These are phyloP conservation scores for Rhineura floridana DNA, from an alignment of 2,113 vertebrate genomes.

Conservation along the genomic window DNA sequence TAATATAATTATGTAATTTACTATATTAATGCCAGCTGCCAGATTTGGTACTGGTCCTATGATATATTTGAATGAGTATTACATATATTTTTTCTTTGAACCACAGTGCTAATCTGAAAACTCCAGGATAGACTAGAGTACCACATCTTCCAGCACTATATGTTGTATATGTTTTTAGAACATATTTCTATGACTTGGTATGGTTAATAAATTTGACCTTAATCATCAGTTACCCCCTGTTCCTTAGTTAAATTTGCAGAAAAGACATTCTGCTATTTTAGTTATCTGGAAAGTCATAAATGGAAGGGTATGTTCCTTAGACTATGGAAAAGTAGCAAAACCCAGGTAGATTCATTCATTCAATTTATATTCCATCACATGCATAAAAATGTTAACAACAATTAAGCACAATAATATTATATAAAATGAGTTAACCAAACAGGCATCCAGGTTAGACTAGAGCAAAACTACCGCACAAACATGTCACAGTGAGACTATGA, in stretches of 20 bases:
- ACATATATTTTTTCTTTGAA: constrained; percentile 55
- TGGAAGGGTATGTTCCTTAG: not conserved
- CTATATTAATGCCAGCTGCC: constrained; percentile 69
- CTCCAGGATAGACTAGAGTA: constrained; percentile 14
- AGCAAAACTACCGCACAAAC: not conserved
- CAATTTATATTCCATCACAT: not conserved
- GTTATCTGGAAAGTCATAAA: not conserved
- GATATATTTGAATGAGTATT: constrained; percentile 43
- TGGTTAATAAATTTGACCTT: not conserved
- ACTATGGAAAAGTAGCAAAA: not conserved
- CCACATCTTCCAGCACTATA: not conserved
- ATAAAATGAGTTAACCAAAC: not conserved
- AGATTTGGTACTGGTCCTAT: constrained; percentile 59
- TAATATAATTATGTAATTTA: constrained; percentile 66
- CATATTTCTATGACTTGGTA: not conserved
- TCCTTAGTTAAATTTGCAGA: not conserved
- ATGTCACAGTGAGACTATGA: not conserved
- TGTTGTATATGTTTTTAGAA: not conserved
- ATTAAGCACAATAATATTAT: not conserved
- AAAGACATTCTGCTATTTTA: not conserved
- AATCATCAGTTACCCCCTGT: not conserved
- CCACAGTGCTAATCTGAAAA: constrained; percentile 52
- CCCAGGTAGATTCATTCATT: not conserved
- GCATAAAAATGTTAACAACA: not conserved
- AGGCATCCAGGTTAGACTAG: not conserved